phyloP scores from a whole-genome alignment of 2,113 vertebrate genomes.

The Neomonachus schauinslandi region DNA sequence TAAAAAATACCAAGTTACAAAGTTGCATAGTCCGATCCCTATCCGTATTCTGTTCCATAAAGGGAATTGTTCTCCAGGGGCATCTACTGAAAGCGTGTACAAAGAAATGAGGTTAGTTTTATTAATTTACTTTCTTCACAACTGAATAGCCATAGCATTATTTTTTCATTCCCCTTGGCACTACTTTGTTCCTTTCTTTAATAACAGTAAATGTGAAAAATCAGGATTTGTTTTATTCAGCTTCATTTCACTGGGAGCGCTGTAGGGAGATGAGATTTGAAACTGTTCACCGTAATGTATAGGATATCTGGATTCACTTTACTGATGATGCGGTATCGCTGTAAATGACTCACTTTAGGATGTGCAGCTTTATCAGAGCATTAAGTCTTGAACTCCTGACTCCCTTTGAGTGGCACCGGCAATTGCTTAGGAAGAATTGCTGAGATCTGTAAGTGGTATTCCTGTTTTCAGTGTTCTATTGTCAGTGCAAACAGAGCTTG shows the following conservation, averaged over 20 bases:
- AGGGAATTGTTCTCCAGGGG: slow-evolving; percentile 82
- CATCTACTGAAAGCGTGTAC: slow-evolving; percentile 80
- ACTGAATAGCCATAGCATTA: slow-evolving; percentile 85
- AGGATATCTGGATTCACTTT: slow-evolving; percentile 81
- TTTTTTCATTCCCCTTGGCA: slow-evolving; percentile 85
- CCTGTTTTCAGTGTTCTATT: slow-evolving; percentile 49
- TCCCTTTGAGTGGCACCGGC: slow-evolving; percentile 53
- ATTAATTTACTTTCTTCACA: slow-evolving; percentile 90
- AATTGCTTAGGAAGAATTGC: slow-evolving; percentile 72
- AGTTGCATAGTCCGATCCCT: not conserved
- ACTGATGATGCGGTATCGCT: slow-evolving; percentile 80
- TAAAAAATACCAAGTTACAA: slow-evolving; percentile 35
- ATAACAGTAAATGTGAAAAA: slow-evolving; percentile 87
- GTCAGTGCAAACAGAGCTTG: slow-evolving; percentile 10
- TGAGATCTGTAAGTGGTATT: slow-evolving; percentile 44
- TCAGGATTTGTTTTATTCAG: slow-evolving; percentile 87
- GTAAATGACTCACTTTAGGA: slow-evolving; percentile 75
- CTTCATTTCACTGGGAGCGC: slow-evolving; percentile 85
- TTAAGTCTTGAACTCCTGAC: slow-evolving; percentile 78
- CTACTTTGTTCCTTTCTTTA: slow-evolving; percentile 87
- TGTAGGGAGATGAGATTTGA: slow-evolving; percentile 85
- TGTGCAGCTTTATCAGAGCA: slow-evolving; percentile 73
- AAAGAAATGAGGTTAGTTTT: slow-evolving; percentile 87
- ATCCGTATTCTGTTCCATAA: slow-evolving; percentile 63
- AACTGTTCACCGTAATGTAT: slow-evolving; percentile 80